These are phyloP conservation scores for Empidonax traillii DNA, from an alignment of 2,113 vertebrate genomes.

Conservation along the genomic window DNA sequence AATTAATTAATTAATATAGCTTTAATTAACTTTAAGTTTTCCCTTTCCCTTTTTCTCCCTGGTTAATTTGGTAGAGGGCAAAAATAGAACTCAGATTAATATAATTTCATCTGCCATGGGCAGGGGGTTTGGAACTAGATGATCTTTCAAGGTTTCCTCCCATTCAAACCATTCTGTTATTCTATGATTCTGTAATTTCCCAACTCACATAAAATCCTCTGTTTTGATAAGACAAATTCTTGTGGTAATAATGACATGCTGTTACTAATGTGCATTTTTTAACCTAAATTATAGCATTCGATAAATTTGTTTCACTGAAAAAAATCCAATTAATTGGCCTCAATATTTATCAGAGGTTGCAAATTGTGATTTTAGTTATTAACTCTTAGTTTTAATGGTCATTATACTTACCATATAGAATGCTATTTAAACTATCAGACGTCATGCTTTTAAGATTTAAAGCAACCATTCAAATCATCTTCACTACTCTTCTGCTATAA, in stretches of 20 bases:
- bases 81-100: not conserved
- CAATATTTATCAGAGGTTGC: not conserved
- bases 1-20: slow-evolving; percentile 25
- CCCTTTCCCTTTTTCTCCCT: not conserved
- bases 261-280: not conserved
- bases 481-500: not conserved
- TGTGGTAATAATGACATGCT: not conserved
- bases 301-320: slow-evolving; percentile 16
- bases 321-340: not conserved
- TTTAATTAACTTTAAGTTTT: slow-evolving; percentile 34
- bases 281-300: not conserved
- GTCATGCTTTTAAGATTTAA: not conserved
- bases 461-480: not conserved
- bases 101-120: not conserved
- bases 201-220: not conserved
- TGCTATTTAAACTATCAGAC: not conserved
- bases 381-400: not conserved
- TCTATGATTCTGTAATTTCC: not conserved
- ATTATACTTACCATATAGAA: not conserved
- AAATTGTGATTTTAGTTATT: not conserved
- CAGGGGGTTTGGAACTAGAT: not conserved
- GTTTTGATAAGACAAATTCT: not conserved
- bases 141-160: not conserved
- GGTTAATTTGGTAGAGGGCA: slow-evolving; percentile 2
- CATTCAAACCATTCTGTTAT: not conserved